Base-by-base conservation (phyloP, 2,888 invertebrate genomes). In the Coelopa pilipes region DNA sequence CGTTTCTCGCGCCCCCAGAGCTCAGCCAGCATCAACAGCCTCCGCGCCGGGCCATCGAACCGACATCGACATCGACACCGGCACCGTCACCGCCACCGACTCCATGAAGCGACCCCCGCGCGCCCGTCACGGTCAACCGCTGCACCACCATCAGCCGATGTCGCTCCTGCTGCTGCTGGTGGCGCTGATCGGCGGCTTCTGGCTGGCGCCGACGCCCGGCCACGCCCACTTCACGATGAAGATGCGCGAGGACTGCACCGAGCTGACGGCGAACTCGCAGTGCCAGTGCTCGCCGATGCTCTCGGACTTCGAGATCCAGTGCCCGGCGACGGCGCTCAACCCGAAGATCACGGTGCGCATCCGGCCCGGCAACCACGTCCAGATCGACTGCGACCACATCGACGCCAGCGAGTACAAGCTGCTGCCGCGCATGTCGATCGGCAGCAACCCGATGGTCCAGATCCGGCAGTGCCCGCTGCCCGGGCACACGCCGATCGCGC, bases 401-500 rank as follows among this genome's bases (percentile, higher is more conserved):
- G 83, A 86, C 73, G 80, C 83, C 9, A 77, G 80, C 1, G 84
- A 86, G 11, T 88, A 84, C 71, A 79, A 78, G 2, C 76, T 82
- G 24, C 74, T 88, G 76, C 88, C 88, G 0, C 74, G 79, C 15
- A 79, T 87, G 80, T 78, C 79, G n/a, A 82, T 87, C 53, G 86
- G 86, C 13, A 82, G 78, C 63, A 82, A 81, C 1, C 80, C 82
- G 1, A 82, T 77, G 59, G 86, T 87, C 5, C 84, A 86, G 73
- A 86, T 88, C 34, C 80, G 82, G 45, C 81, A 84, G 11, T 88
- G 88, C 70, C 87, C 88, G 1, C 76, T 88, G 76, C 88, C 88
- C 0, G 81, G 80, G 0, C 80, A 84, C 87, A 89, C 84, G 86
- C 89, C 79, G 84, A 89, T 90, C 50, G 81, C 83, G 17, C 80